Percentiles rank a stretch among this genome's conserved stretches.
Conservation (phyloP, 2,113 vertebrate species). For the Myotis davidii region DNA sequence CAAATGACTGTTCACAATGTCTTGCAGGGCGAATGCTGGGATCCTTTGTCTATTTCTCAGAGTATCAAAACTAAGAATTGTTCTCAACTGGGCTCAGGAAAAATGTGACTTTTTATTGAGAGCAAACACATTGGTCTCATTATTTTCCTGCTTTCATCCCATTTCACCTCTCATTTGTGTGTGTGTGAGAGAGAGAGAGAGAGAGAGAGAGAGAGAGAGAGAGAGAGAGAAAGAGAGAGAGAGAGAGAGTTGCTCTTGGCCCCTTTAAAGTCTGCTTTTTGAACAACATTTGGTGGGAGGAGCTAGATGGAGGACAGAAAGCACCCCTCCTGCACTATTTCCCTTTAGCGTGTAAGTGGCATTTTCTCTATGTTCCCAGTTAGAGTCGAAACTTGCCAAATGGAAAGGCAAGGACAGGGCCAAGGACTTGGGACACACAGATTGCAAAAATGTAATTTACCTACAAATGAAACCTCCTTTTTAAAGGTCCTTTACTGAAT, state of each 20-base stretch:
- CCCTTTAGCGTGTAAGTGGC: background rate
- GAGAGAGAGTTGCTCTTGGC: background rate
- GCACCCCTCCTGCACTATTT: background rate
- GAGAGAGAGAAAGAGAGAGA: background rate
- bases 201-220: too few species aligned
- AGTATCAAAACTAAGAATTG: background rate
- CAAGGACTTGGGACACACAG: background rate
- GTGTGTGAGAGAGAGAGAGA: background rate
- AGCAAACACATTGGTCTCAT: background rate
- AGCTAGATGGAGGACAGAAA: background rate
- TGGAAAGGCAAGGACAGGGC: background rate
- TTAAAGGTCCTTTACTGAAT: background rate
- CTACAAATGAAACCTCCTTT: background rate
- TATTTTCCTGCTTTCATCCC: background rate
- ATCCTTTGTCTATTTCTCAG: background rate
- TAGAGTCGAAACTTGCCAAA: background rate
- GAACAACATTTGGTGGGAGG: background rate
- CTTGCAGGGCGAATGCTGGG: background rate
- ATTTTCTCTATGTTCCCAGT: background rate
- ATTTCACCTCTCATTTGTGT: background rate
- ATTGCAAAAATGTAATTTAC: background rate
- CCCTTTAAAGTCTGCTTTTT: background rate
- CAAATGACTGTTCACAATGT: background rate
- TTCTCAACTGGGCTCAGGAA: background rate
- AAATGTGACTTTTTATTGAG: background rate